Conservation (phyloP, 2,113 vertebrate species). For the Podarcis muralis region DNA sequence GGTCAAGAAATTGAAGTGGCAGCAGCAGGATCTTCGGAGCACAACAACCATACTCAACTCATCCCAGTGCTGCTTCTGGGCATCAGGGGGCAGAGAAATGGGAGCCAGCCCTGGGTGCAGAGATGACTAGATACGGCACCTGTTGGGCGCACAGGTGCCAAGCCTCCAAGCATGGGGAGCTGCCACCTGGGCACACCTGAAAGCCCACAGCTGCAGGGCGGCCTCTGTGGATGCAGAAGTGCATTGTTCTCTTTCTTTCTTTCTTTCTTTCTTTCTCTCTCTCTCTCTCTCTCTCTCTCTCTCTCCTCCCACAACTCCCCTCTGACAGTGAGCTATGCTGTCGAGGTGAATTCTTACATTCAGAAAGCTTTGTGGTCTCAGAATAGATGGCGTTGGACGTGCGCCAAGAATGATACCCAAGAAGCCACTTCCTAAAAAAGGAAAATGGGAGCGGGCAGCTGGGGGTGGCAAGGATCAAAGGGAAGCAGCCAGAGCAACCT, state of each 20-base stretch:
- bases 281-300: background rate
- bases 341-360: background rate
- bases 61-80: background rate
- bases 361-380: background rate
- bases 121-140: background rate
- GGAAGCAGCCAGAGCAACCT: conserved; percentile 47
- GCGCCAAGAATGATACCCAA: background rate
- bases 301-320: too few relatives aligned
- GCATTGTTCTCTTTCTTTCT: background rate
- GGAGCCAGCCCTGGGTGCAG: too few relatives aligned
- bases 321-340: background rate
- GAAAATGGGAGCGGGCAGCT: conserved; percentile 22
- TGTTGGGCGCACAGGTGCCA: background rate
- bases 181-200: background rate
- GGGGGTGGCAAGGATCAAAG: conserved; percentile 46
- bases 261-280: background rate
- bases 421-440: background rate
- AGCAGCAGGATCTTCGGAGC: background rate
- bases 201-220: background rate
- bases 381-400: background rate
- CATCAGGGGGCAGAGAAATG: too few relatives aligned
- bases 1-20: background rate
- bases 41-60: too few relatives aligned
- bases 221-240: background rate
- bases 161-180: background rate